Base-by-base conservation (phyloP, 2,797 vertebrate species). In the Acanthurus tractus region DNA sequence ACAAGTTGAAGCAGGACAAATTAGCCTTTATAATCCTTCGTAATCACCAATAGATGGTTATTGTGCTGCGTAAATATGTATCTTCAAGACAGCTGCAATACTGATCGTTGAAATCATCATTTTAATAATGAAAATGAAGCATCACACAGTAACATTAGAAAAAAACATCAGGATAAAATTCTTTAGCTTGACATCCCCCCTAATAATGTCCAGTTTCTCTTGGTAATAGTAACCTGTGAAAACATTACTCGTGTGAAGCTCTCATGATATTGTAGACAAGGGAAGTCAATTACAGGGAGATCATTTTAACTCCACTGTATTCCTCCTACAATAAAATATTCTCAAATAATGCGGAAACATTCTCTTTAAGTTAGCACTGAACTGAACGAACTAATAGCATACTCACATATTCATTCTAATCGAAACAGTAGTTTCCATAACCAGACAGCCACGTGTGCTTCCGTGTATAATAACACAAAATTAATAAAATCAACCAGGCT, bases 391-490 rank as follows among this genome's bases (percentile, higher is more conserved):
- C 11, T 46, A 0, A 22, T 23, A 67, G 1, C 25, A 76, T 76
- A 78, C 81, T 86, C 81, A 84, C 88, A 70, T 14, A 50, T 61
- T 54, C 15, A 29, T 38, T 8, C 53, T 56, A 8, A 48, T 40
- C 64, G 7, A 58, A 53, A 53, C 14, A 46, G 3, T 6, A 1
- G 17, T 48, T 49, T 71, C 67, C 69, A 70, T 62, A 71, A 68
- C 59, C n/a, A 40, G 58, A 61, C 53, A 66, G 54, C 9, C 17
- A 46, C 1, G 10, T 18, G 57, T 34, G 11, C n/a, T 48, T 65
- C 20, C 1, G 58, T 38, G 8, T 55, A 23, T 23, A 68, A 67
- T 6, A 2, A 25, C 1, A 45, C 2, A 25, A 36, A 49, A 45
- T 45, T 8, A 55, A 49, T 46, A 20, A 40, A 66, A 70, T 84